Base-by-base conservation (phyloP, 2,797 vertebrate species). In the Mionectes olivaceus region DNA sequence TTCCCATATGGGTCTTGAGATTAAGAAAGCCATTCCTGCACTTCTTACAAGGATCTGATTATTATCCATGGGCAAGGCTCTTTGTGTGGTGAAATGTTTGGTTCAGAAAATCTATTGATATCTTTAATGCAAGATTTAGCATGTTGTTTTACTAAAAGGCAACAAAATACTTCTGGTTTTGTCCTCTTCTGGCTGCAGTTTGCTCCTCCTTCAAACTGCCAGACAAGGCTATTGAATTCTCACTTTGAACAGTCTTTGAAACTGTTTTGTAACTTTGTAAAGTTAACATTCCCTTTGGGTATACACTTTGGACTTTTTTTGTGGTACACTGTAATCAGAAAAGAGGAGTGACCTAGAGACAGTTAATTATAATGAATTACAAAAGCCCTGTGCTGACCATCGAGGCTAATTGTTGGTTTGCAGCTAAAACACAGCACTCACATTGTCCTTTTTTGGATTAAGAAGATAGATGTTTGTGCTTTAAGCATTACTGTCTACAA, bases 371-470 rank as follows among this genome's bases (percentile, higher is more conserved):
- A 85, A 85, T 67, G 28, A 55, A 81, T 74, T 87, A 87, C 81
- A 25, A n/a, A 83, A 95, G 82, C 89, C 13, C 28, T 89, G 49
- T 1, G 1, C 30, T 3, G 19, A 69, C 67, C 65, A 25, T 9
- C 27, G 33, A 71, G 35, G 44, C 78, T 84, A 78, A 90, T 89
- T n/a, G 24, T 39, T 0, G 0, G 80, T 83, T 89, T 91, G 91
- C 78, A 75, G 56, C 76, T 79, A 74, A 94, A 94, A 91, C 52
- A 39, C 56, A 14, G 46, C 6, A n/a, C 56, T 89, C 50, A 8
- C 25, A 24, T 65, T 59, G 61, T 68, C 89, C 78, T 96, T 94
- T 95, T 95, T 86, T 64, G 84, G 88, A 41, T 84, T 91, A 67
- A 83, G 77, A 70, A 37, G 74, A 67, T 77, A 55, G 69, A 69